Evolutionary conservation across 2,888 invertebrate genomes (phyloP), one percentile per base, ranked within the genome.

Genomic region (Drosophila nigricruria): DNA sequence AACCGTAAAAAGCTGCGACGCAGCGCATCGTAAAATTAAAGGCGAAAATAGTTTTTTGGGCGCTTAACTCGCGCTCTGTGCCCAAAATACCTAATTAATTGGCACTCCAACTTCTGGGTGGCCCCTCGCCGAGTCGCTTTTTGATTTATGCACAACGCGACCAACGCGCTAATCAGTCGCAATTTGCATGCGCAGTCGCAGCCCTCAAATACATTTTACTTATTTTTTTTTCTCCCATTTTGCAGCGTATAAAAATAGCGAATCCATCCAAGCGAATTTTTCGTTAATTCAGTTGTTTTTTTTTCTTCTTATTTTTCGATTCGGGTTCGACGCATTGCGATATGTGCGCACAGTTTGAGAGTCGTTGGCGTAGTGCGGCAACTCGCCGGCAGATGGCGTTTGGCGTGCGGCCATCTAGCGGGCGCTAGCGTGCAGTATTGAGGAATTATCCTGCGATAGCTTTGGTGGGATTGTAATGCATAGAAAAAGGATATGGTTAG

Each of bases 1-100:
- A 68, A 69, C 25, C 88, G 78, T 84, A 85, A 73, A 77, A 63
- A 73, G 79, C 71, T 45, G 59, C 61, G 18, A 18, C 53, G 50
- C 40, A 75, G 63, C 53, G 50, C 53, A 38, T 79, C 70, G 62
- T 87, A 57, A 84, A 85, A 87, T 82, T 76, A 75, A 79, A 80
- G 71, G 63, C 71, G 68, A 83, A 82, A 75, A 81, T 84, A 79
- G 78, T 78, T 80, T 78, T 76, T 76, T 85, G 67, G 73, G 50
- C 80, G 79, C 76, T 69, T 76, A 77, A 73, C 73, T 71, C 40
- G 54, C 45, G 60, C 66, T 56, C 53, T 90, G 86, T 84, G 90
- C 73, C 53, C 64, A 79, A 87, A 85, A 90, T 88, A 79, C 57
- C 66, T 74, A 90, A 88, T 88, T 87, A 87, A 90, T 84, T 84